phyloP scores from a whole-genome alignment of 2,888 invertebrate species.

The Tiliacea aurago region DNA sequence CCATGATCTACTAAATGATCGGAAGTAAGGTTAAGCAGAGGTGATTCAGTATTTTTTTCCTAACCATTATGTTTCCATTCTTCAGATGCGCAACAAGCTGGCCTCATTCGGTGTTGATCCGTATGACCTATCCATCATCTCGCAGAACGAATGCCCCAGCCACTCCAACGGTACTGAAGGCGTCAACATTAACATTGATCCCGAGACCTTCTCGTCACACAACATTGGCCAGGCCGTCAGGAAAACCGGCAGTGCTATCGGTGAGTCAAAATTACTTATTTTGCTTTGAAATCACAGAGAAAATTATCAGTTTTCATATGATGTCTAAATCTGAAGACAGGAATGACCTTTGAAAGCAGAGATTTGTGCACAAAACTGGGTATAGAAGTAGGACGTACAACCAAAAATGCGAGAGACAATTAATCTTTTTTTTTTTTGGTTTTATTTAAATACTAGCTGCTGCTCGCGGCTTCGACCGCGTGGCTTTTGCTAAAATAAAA shows the following conservation, averaged over 20 bases:
- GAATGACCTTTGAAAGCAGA: no score
- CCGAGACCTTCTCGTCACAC: constrained; percentile 94
- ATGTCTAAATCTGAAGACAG: not conserved
- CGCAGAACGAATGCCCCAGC: constrained; percentile 93
- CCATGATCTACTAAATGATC: constrained; percentile 19
- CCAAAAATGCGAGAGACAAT: no score
- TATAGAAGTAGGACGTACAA: no score
- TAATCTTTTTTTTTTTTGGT: no score
- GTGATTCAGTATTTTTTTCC: not conserved
- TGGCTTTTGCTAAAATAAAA: no score
- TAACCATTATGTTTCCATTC: not conserved
- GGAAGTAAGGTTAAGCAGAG: not conserved
- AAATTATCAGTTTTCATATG: not conserved
- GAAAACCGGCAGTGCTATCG: constrained; percentile 93
- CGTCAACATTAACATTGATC: constrained; percentile 93
- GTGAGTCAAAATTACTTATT: constrained; percentile 74
- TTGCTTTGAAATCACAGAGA: not conserved
- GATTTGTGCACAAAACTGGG: no score
- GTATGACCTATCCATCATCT: constrained; percentile 93
- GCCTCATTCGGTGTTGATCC: constrained; percentile 93
- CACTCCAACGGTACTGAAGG: constrained; percentile 89
- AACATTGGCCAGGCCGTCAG: constrained; percentile 93
- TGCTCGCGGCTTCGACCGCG: no score
- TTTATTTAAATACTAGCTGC: no score
- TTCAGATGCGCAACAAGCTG: constrained; percentile 92